Base-by-base conservation (phyloP, 2,113 vertebrate genomes). In the Apteryx mantelli region DNA sequence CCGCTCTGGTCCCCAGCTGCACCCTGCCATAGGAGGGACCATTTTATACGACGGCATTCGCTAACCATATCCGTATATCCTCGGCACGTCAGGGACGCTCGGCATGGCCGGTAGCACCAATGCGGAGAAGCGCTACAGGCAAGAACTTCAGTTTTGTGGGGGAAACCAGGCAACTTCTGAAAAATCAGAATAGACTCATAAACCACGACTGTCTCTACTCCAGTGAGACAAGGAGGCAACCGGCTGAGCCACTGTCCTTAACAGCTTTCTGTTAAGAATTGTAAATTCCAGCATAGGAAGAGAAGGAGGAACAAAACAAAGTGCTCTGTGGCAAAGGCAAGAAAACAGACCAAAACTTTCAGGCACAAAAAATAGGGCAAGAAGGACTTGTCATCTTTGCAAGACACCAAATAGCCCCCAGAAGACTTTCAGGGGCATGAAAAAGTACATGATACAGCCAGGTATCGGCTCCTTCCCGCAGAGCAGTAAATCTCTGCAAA, bases 41-140 rank as follows among this genome's bases (percentile, higher is more conserved):
- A 61, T 38, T 75, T 53, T 16, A 75, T 64, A 64, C 24, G 1
- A 21, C 61, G 77, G 3, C 9, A 24, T 77, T 80, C 25, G 8
- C 40, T 56, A 2, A 16, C 0, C 0, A 5, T 12, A 6, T 56
- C 55, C 28, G 9, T 9, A 9, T 30, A 17, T 56, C 28, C 55
- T 21, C 5, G 17, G 48, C 9, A 5, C 28, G 46, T 6, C 8
- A 21, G 83, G 65, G n/a, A 40, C 44, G 32, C 18, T 65, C 69
- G 81, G 42, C 20, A 11, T 53, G 48, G 89, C 64, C 63, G 44
- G 40, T 10, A 80, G 34, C 10, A 3, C 11, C 0, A 0, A 38
- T 30, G 24, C 32, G 34, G 63, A 74, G 56, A 82, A 61, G 50
- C 58, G 0, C 36, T 46, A 22, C 58, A 25, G 55, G 64, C 69